A percentile compares a stretch with the other conserved stretches of the same genome.
phyloP scores from a whole-genome alignment of 2,113 vertebrate genomes.

The Arizona elegans region DNA sequence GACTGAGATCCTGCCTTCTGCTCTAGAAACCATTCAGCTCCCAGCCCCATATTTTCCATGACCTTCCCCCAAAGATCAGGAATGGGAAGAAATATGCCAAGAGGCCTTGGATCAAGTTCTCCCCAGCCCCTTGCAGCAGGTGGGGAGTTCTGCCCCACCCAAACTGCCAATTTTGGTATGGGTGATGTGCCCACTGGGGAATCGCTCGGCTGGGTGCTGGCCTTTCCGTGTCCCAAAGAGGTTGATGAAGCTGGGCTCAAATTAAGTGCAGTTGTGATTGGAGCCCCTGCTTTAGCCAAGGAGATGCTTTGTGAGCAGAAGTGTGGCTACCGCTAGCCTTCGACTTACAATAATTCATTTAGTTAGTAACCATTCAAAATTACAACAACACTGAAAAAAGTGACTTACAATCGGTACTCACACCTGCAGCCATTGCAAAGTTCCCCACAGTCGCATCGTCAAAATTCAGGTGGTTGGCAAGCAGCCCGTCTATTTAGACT shows the following conservation, averaged over 20 bases:
- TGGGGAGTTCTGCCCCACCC: neutral
- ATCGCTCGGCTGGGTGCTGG: neutral
- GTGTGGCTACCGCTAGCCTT: neutral
- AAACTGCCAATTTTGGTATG: neutral
- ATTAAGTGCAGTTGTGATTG: neutral
- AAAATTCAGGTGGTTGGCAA: neutral
- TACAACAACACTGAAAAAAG: neutral
- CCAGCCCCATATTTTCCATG: neutral
- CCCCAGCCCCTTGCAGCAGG: slow-evolving; percentile 31
- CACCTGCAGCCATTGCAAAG: too few species aligned
- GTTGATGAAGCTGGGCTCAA: neutral
- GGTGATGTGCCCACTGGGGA: too few species aligned
- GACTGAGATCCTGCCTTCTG: neutral
- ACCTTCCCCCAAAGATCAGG: slow-evolving; percentile 30
- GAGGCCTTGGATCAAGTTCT: slow-evolving; percentile 38
- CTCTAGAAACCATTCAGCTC: neutral
- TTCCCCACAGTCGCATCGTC: neutral
- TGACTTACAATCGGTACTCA: neutral
- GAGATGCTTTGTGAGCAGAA: too few species aligned
- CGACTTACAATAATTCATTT: neutral
- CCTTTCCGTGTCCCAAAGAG: neutral
- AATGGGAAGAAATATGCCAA: neutral
- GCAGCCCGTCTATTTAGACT: neutral
- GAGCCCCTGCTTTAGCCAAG: too few species aligned
- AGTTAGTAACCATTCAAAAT: neutral